A percentile compares a stretch with the other conserved stretches of the same genome.
Conservation (phyloP, 35 echinoderm and acorn worm genomes). For the Heliocidaris erythrogramma region DNA sequence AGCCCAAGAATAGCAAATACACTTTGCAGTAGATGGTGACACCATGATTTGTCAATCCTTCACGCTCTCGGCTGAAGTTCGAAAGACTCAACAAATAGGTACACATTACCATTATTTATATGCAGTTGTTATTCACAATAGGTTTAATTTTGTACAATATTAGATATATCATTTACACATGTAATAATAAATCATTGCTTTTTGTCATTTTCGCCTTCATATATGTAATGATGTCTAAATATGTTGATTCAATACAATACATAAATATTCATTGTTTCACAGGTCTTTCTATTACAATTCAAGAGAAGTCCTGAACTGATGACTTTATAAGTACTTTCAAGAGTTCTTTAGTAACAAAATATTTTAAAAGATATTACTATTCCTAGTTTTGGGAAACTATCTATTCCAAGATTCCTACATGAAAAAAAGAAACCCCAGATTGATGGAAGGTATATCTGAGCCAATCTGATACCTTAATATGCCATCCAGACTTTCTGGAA, state of each 20-base stretch:
- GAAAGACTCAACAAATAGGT: background rate
- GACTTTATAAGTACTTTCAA: background rate
- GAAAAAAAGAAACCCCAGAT: background rate
- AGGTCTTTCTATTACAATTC: background rate
- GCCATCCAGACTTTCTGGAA: too few relatives aligned
- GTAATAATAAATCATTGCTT: slow-evolving; percentile 37
- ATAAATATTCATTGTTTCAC: background rate
- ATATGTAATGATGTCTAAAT: slow-evolving; percentile 19
- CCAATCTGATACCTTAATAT: background rate
- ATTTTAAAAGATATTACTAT: background rate
- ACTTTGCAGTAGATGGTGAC: too few relatives aligned
- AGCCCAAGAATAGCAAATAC: too few relatives aligned
- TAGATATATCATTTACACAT: slow-evolving; percentile 46
- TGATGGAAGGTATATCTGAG: background rate
- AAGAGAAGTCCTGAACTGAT: background rate
- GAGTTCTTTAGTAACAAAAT: background rate
- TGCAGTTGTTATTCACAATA: slow-evolving; percentile 48
- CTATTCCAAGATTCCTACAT: background rate
- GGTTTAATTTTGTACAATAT: slow-evolving; percentile 51
- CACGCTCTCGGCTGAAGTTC: background rate
- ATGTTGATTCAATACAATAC: background rate
- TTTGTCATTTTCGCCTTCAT: slow-evolving; percentile 11
- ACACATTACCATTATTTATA: background rate
- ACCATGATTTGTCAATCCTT: too few relatives aligned
- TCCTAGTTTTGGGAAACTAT: background rate